Evolutionary conservation across 2,888 invertebrate species (phyloP).

Genomic region (Dolichopus griseipennis): DNA sequence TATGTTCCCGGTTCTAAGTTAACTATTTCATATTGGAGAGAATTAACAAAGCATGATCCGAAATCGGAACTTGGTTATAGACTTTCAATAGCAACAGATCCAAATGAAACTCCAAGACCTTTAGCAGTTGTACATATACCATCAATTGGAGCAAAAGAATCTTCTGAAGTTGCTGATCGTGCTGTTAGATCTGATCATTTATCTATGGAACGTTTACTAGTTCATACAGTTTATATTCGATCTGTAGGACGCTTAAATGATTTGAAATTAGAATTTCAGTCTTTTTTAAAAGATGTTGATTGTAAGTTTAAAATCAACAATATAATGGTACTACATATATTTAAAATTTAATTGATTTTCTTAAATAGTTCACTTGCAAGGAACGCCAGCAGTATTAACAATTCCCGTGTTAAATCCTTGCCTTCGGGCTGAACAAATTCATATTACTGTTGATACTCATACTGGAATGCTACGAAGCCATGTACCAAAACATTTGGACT

Average conservation of each 20-base stretch:
- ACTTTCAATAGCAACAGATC: constrained; percentile 80
- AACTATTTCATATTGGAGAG: constrained; percentile 90
- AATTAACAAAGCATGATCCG: constrained; percentile 50
- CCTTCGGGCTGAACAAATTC: constrained; percentile 80
- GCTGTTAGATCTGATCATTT: constrained; percentile 82
- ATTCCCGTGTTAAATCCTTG: constrained; percentile 85
- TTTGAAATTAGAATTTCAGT: constrained; percentile 55
- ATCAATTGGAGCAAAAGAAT: constrained; percentile 41
- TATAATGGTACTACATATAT: neutral
- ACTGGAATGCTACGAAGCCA: constrained; percentile 87
- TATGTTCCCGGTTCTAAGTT: constrained; percentile 82
- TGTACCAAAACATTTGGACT: constrained; percentile 79
- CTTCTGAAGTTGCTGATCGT: constrained; percentile 58
- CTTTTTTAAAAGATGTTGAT: constrained; percentile 56
- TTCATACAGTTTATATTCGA: constrained; percentile 90
- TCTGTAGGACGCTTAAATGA: constrained; percentile 76
- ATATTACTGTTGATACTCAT: constrained; percentile 90
- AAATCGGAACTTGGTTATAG: constrained; percentile 82
- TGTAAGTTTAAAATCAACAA: constrained; percentile 46
- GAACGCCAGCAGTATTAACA: constrained; percentile 86
- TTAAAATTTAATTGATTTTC: constrained; percentile 24
- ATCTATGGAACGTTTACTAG: constrained; percentile 89
- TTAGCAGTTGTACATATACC: constrained; percentile 62
- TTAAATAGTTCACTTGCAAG: constrained; percentile 67
- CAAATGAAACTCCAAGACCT: constrained; percentile 67